phyloP scores from a whole-genome alignment of 2,797 vertebrate genomes.

The Gephyroberyx darwinii region DNA sequence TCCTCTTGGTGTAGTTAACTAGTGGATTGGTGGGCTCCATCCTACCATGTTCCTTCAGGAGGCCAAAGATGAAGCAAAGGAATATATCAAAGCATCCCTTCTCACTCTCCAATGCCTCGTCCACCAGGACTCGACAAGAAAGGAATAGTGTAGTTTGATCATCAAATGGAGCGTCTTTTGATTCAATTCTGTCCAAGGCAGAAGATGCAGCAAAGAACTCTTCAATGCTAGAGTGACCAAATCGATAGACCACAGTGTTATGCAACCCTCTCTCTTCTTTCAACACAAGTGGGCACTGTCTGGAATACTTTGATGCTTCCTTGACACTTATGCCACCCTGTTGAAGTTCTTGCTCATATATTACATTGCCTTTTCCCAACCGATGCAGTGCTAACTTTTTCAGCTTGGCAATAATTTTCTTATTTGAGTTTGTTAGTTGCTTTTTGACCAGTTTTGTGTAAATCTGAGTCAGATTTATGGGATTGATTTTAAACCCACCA shows the following conservation, averaged over 20 bases:
- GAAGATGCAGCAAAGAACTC: slow-evolving; percentile 57
- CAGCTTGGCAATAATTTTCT: slow-evolving; percentile 21
- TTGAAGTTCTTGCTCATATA: slow-evolving; percentile 30
- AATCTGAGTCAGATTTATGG: slow-evolving; percentile 57
- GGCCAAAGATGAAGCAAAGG: slow-evolving; percentile 60
- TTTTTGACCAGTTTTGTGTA: slow-evolving; percentile 21
- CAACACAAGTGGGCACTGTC: slow-evolving; percentile 46
- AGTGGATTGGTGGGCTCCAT: slow-evolving; percentile 13
- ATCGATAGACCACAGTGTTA: slow-evolving; percentile 49
- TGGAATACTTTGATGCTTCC: slow-evolving; percentile 41
- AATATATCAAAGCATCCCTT: slow-evolving; percentile 30
- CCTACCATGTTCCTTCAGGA: slow-evolving; percentile 33
- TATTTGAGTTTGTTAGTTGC: background rate
- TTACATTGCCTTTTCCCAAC: background rate
- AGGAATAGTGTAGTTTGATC: too few relatives aligned
- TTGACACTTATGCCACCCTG: slow-evolving; percentile 14
- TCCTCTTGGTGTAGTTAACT: slow-evolving; percentile 38
- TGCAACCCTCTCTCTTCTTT: slow-evolving; percentile 48
- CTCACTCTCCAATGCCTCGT: background rate
- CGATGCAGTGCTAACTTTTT: slow-evolving; percentile 25
- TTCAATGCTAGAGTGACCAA: slow-evolving; percentile 48
- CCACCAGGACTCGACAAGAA: background rate
- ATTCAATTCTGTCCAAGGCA: slow-evolving; percentile 19
- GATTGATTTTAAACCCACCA: slow-evolving; percentile 33
- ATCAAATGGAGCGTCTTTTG: fast-evolving